Conservation (phyloP, 2,113 vertebrate genomes). For the Albula glossodonta region DNA sequence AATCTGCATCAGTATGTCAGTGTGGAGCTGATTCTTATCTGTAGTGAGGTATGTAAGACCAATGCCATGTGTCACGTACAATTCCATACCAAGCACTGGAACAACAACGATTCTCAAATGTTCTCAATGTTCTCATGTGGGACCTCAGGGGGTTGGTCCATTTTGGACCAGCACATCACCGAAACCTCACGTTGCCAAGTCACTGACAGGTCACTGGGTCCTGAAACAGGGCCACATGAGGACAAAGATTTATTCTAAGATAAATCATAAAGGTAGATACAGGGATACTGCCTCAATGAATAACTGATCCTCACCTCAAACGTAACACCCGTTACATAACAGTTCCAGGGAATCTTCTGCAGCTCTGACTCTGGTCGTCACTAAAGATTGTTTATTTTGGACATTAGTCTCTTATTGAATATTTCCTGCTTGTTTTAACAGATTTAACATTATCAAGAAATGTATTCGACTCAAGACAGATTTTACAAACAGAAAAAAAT, state of each 20-base stretch:
- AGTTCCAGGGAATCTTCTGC: no score
- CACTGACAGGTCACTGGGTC: constrained; percentile 30
- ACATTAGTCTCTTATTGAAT: no score
- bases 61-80: constrained; percentile 47
- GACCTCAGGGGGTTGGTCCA: not conserved
- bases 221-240: constrained; percentile 31
- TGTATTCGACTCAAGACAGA: no score
- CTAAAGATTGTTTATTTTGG: no score
- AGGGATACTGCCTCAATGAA: no score
- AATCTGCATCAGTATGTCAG: not conserved
- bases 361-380: no score
- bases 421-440: no score
- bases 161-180: constrained; percentile 17
- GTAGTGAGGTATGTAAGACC: constrained; percentile 35
- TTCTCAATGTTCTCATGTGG: not conserved
- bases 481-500: no score
- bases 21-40: constrained; percentile 44
- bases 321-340: no score
- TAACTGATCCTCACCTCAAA: no score
- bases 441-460: no score
- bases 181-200: constrained; percentile 15
- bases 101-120: constrained; percentile 29
- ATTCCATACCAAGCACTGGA: constrained; percentile 13
- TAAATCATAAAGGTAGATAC: no score
- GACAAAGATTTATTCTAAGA: not conserved